Conservation (phyloP, 2,888 invertebrate species). For the Chrysolina oricalcia region DNA sequence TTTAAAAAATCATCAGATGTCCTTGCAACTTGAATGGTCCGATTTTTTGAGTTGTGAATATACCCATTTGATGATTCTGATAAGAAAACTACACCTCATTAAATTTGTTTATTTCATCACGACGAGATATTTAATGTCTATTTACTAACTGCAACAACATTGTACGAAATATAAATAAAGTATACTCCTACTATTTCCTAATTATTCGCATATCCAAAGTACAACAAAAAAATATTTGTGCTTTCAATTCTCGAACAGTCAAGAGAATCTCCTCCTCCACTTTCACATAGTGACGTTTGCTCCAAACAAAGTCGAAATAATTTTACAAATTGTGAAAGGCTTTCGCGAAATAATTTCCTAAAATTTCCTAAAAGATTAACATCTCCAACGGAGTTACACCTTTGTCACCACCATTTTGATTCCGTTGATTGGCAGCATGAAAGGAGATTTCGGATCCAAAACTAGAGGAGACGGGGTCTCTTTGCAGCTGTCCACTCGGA, state of each 20-base stretch:
- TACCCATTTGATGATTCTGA: too few relatives aligned
- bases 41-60: too few relatives aligned
- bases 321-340: too few relatives aligned
- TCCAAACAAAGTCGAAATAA: neutral
- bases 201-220: neutral
- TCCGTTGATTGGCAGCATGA: slow-evolving; percentile 63
- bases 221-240: slow-evolving; percentile 30
- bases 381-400: slow-evolving; percentile 22
- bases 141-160: neutral
- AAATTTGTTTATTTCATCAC: too few relatives aligned
- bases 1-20: too few relatives aligned
- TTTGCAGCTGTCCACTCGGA: slow-evolving; percentile 60
- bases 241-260: slow-evolving; percentile 24
- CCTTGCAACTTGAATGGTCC: too few relatives aligned
- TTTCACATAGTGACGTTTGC: too few relatives aligned
- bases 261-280: too few relatives aligned
- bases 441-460: slow-evolving; percentile 64
- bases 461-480: slow-evolving; percentile 63
- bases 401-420: slow-evolving; percentile 62
- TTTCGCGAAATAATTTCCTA: slow-evolving; percentile 9
- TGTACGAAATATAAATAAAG: slow-evolving; percentile 29
- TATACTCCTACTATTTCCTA: neutral
- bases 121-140: too few relatives aligned
- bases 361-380: too few relatives aligned
- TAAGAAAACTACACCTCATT: too few relatives aligned